phyloP scores from a whole-genome alignment of 64 coral and sea anemone species.

The Porites lutea region DNA sequence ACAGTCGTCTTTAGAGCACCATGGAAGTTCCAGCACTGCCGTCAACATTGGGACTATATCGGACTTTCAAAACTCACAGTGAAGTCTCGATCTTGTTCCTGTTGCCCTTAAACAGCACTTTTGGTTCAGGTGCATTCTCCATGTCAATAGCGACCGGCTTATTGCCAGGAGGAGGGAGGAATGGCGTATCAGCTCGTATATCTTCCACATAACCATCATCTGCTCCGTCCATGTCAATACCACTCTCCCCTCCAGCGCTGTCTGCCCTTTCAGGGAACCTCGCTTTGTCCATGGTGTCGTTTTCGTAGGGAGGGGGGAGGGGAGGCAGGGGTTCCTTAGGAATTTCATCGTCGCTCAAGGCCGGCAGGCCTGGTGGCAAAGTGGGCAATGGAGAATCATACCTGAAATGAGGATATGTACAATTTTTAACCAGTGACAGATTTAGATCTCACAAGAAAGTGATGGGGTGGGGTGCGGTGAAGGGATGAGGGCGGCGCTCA shows the following conservation, averaged over 20 bases:
- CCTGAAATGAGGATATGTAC: not conserved
- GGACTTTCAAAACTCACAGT: not conserved
- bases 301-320: not conserved
- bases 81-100: not conserved
- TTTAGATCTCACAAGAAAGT: too few relatives aligned
- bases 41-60: too few relatives aligned
- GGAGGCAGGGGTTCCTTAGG: not conserved
- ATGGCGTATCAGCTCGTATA: not conserved
- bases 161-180: not conserved
- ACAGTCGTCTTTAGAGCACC: too few relatives aligned
- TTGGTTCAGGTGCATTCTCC: not conserved
- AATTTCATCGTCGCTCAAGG: slow-evolving; percentile 19
- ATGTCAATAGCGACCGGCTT: slow-evolving; percentile 22
- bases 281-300: not conserved
- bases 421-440: too few relatives aligned
- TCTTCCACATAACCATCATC: slow-evolving; percentile 29
- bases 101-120: not conserved
- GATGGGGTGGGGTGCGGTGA: too few relatives aligned
- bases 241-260: slow-evolving; percentile 31
- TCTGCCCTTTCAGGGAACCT: not conserved
- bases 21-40: too few relatives aligned
- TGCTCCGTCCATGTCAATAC: not conserved
- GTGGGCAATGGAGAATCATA: slow-evolving; percentile 29
- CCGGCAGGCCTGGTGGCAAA: not conserved
- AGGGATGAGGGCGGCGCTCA: too few relatives aligned